Evolutionary conservation across 2,113 vertebrate genomes (phyloP), one percentile per base, ranked within the genome.

Genomic region (Oceanodroma tethys): DNA sequence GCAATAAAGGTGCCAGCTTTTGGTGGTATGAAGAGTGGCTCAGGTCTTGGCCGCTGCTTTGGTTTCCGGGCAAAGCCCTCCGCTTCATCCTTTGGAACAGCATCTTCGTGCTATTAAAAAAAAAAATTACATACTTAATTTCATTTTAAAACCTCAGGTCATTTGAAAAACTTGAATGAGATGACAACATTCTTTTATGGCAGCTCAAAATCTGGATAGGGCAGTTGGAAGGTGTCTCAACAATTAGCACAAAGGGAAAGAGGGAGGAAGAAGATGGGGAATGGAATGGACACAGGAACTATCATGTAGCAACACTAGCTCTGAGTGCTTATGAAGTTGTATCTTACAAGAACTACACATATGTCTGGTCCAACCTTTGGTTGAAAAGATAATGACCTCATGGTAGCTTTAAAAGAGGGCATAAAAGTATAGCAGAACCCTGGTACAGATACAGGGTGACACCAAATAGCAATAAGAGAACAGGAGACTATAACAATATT

Each of bases 21-120:
- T 10, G 99, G 99, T 16, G 99, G 99, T 98, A 99, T 99, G 98
- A 99, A 99, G 67, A 99, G 98, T 3, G 99, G 99, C 93, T 99
- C 99, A 0, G 99, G 99, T 67, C 99, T 98, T 0, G 99, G 99
- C 10, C 99, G 98, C 19, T 99, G 99, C 93, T 99, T 99, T 81
- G 98, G 98, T 97, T 99, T 99, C 83, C 98, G 95, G 94, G 98
- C 94, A 5, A 98, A 97, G 63, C 98, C 78, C 88, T 99, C 99
- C 47, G 98, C 95, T 60, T 99, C 99, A 36, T 99, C 98, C 85
- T 98, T 98, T 75, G 97, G 95, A 34, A 95, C 98, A 90, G 91
- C 29, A 63, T 98, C 97, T 92, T 98, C 98, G 8, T 94, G 93
- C 98, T 98, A 68, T 92, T 62, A 74, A 45, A 48, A 67, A 43